These are phyloP conservation scores for Pantherophis vulpinus DNA, from an alignment of 2,797 vertebrate species.

Conservation along the genomic window DNA sequence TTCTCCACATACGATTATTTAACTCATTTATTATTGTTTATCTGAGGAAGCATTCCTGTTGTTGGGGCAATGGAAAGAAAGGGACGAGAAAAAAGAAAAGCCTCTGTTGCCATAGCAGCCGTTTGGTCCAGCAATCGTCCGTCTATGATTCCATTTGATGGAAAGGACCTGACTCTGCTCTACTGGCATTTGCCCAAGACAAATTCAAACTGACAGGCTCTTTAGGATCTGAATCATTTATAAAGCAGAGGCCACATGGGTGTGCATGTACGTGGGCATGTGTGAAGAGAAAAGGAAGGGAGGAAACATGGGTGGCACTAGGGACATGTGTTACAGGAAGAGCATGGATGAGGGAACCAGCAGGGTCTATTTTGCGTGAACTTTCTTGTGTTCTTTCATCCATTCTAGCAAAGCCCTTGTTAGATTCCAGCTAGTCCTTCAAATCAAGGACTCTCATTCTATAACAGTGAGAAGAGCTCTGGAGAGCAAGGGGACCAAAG, in stretches of 20 bases:
- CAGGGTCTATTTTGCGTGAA: not conserved
- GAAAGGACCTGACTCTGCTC: not conserved
- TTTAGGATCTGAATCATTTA: conserved; percentile 62
- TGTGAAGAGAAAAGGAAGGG: not conserved
- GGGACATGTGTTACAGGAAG: not conserved
- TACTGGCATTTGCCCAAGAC: conserved; percentile 33
- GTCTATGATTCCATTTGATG: not conserved
- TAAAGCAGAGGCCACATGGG: conserved; percentile 38
- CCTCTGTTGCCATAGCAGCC: conserved; percentile 28
- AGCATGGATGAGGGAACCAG: not conserved
- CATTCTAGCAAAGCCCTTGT: not conserved
- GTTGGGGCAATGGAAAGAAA: not conserved
- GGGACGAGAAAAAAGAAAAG: not conserved
- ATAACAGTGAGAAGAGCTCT: not conserved
- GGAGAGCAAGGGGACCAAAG: not conserved
- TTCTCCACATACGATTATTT: not conserved
- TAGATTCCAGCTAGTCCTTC: not conserved
- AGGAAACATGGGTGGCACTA: not conserved
- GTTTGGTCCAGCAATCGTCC: not conserved
- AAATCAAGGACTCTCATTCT: not conserved
- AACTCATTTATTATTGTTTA: not conserved
- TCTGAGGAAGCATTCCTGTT: not conserved
- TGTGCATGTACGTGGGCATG: not conserved
- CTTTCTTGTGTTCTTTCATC: not conserved
- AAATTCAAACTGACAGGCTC: conserved; percentile 60